Conservation (phyloP, 2,113 vertebrate species). For the Harpagus bidentatus region DNA sequence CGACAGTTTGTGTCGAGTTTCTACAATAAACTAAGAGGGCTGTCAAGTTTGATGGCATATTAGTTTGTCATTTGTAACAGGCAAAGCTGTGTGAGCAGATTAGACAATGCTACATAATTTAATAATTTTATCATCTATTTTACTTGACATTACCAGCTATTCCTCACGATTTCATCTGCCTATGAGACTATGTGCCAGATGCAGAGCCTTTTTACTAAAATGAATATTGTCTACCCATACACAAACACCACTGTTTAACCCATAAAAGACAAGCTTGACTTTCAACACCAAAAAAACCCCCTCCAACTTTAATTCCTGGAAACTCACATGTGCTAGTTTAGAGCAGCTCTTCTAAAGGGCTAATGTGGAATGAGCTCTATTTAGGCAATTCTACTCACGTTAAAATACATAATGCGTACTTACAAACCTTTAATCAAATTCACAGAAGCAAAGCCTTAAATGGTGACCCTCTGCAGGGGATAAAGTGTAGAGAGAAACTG, state of each 20-base stretch:
- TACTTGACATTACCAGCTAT: conserved; percentile 56
- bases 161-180: conserved; percentile 35
- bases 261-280: not conserved
- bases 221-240: not conserved
- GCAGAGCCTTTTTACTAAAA: not conserved
- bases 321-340: not conserved
- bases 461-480: not conserved
- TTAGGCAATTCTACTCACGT: not conserved
- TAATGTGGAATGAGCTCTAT: not conserved
- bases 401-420: not conserved
- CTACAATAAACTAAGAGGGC: conserved; percentile 59
- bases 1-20: conserved; percentile 39
- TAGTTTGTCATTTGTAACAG: conserved; percentile 67
- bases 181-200: not conserved
- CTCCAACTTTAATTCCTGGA: not conserved
- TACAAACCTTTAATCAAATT: not conserved
- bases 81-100: conserved; percentile 59
- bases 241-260: not conserved
- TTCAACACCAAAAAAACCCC: not conserved
- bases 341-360: not conserved
- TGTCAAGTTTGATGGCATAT: conserved; percentile 60
- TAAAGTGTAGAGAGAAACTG: not conserved
- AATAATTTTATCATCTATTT: conserved; percentile 66
- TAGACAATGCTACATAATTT: conserved; percentile 65
- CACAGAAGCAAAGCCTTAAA: not conserved